phyloP scores from a whole-genome alignment of 2,113 vertebrate species.

The Tursiops truncatus region DNA sequence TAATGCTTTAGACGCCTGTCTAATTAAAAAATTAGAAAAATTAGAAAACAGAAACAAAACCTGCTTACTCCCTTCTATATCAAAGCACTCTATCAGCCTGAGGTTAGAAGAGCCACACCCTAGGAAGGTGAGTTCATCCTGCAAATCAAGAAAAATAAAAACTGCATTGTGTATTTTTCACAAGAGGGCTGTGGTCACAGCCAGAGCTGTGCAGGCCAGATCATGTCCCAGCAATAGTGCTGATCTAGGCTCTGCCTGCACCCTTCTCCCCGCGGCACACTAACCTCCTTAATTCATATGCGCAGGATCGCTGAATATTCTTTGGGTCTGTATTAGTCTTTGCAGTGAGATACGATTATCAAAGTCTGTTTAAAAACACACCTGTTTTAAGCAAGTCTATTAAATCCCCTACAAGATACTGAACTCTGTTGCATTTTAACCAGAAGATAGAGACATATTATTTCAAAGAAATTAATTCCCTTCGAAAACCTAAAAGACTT shows the following conservation, averaged over 20 bases:
- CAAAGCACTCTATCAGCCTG: background rate
- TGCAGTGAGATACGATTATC: background rate
- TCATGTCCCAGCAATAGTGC: background rate
- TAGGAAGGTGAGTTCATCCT: conserved; percentile 59
- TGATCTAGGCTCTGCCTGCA: background rate
- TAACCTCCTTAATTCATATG: background rate
- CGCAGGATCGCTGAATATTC: background rate
- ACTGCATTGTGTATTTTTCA: conserved; percentile 7
- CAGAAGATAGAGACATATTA: background rate
- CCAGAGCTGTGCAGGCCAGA: background rate
- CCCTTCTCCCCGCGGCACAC: rapidly evolving
- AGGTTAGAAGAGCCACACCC: conserved; percentile 52
- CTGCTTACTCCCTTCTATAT: background rate
- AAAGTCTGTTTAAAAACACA: background rate
- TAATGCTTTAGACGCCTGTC: background rate
- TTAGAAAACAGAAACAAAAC: background rate
- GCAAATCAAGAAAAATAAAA: background rate
- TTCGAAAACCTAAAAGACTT: background rate
- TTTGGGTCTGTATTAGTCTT: background rate
- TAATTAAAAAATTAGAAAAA: background rate
- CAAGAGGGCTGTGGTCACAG: background rate
- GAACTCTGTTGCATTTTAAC: background rate
- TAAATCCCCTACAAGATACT: background rate
- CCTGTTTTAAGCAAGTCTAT: background rate
- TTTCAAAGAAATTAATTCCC: background rate